A percentile compares a stretch with the other conserved stretches of the same genome.
Evolutionary conservation across 2,888 invertebrate species (phyloP).

Genomic region (Zygothrica quintamaculata): DNA sequence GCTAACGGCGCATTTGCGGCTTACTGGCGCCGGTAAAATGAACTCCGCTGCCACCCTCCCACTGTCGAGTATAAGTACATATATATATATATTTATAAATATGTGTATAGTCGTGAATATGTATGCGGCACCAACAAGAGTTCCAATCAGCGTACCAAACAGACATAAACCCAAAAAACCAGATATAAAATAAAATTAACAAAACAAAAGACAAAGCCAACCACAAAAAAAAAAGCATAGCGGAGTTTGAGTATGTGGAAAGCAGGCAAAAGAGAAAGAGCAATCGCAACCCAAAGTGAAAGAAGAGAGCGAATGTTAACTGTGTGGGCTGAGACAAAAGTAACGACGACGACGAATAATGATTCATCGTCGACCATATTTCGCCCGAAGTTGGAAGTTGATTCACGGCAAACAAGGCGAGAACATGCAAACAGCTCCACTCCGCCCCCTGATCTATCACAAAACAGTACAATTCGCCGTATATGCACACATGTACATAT

Average conservation of each 20-base stretch:
- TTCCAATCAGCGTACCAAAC: slow-evolving; percentile 30
- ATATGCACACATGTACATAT: slow-evolving; percentile 37
- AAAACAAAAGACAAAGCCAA: slow-evolving; percentile 59
- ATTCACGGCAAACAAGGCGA: slow-evolving; percentile 70
- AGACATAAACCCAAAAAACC: slow-evolving; percentile 33
- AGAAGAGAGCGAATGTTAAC: slow-evolving; percentile 38
- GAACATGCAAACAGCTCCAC: slow-evolving; percentile 49
- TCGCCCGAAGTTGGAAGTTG: slow-evolving; percentile 71
- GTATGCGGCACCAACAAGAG: neutral
- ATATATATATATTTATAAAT: neutral
- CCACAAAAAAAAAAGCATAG: slow-evolving; percentile 37
- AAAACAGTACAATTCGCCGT: slow-evolving; percentile 43
- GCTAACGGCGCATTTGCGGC: slow-evolving; percentile 59
- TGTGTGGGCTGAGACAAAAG: slow-evolving; percentile 48
- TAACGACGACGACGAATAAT: slow-evolving; percentile 33
- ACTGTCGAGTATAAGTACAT: neutral
- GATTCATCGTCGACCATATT: slow-evolving; percentile 68
- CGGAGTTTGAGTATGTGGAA: slow-evolving; percentile 45
- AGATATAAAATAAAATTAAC: slow-evolving; percentile 60
- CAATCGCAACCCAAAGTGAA: slow-evolving; percentile 40
- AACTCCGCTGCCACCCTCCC: slow-evolving; percentile 6
- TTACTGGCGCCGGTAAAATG: slow-evolving; percentile 55
- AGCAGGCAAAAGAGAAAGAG: slow-evolving; percentile 31
- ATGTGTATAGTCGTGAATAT: neutral
- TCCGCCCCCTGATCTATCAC: neutral